These are phyloP conservation scores for Chrysolophus pictus DNA, from an alignment of 2,797 vertebrate species.

Conservation along the genomic window DNA sequence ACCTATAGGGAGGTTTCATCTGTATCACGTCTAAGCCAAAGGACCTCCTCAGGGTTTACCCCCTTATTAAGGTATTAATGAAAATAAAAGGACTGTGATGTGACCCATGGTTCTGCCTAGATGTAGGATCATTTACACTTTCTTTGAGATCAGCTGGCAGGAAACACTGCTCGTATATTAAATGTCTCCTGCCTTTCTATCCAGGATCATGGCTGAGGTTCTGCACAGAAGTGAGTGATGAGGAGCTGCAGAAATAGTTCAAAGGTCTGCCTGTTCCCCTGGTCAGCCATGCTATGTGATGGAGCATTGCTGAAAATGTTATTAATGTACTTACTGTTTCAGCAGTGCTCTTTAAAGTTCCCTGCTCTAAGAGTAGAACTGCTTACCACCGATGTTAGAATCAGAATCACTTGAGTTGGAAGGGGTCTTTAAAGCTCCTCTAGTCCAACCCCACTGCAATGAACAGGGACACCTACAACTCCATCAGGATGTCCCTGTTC, in stretches of 20 bases:
- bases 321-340: neutral
- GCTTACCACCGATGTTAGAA: neutral
- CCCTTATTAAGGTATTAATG: neutral
- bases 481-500: neutral
- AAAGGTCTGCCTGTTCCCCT: slow-evolving; percentile 8
- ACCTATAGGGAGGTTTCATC: neutral
- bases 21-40: neutral
- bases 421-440: neutral
- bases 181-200: neutral
- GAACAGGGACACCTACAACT: neutral
- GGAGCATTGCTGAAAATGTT: slow-evolving; percentile 37
- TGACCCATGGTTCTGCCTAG: neutral
- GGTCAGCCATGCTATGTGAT: neutral
- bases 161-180: neutral
- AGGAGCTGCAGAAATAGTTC: slow-evolving; percentile 24
- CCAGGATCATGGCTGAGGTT: neutral
- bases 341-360: neutral
- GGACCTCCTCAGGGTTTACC: neutral
- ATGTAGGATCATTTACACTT: neutral
- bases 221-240: slow-evolving; percentile 23
- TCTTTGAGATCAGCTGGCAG: slow-evolving; percentile 28
- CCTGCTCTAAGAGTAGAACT: neutral
- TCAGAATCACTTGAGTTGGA: neutral
- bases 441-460: neutral
- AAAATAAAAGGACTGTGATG: neutral